Conservation (phyloP, 1,140 invertebrate genomes). For the Euura saliciscinereae region DNA sequence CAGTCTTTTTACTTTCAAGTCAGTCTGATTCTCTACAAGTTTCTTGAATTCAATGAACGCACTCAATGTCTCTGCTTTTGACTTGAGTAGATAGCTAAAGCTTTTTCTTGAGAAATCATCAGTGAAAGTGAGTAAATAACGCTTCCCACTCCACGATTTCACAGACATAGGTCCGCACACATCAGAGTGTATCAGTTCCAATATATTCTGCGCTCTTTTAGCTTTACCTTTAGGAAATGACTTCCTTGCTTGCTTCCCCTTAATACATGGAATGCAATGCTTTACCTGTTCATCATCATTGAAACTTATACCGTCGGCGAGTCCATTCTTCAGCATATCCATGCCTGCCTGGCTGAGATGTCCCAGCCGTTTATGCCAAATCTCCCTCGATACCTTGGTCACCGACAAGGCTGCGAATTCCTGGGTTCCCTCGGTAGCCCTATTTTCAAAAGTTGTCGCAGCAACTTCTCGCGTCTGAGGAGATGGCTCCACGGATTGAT, state of each 20-base stretch:
- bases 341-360: constrained; percentile 15
- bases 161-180: constrained; percentile 22
- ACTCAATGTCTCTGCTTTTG: constrained; percentile 37
- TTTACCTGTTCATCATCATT: constrained; percentile 7
- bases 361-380: constrained; percentile 22
- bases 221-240: constrained; percentile 22
- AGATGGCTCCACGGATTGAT: not conserved
- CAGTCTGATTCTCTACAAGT: constrained; percentile 24
- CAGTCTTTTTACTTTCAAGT: constrained; percentile 14
- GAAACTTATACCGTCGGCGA: constrained; percentile 12
- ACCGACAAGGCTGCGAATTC: not conserved
- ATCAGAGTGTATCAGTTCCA: constrained; percentile 15
- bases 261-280: constrained; percentile 30
- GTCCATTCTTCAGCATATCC: constrained; percentile 11
- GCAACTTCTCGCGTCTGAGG: not conserved
- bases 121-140: constrained; percentile 40
- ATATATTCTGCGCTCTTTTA: not conserved
- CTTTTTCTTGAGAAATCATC: constrained; percentile 18
- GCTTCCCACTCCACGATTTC: constrained; percentile 26
- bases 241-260: constrained; percentile 30
- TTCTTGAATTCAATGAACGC: constrained; percentile 39
- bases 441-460: not conserved
- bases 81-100: constrained; percentile 44
- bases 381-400: constrained; percentile 12
- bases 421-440: constrained; percentile 4